Conservation (phyloP, 1,140 invertebrate genomes). For the Sycophaga agraensis region DNA sequence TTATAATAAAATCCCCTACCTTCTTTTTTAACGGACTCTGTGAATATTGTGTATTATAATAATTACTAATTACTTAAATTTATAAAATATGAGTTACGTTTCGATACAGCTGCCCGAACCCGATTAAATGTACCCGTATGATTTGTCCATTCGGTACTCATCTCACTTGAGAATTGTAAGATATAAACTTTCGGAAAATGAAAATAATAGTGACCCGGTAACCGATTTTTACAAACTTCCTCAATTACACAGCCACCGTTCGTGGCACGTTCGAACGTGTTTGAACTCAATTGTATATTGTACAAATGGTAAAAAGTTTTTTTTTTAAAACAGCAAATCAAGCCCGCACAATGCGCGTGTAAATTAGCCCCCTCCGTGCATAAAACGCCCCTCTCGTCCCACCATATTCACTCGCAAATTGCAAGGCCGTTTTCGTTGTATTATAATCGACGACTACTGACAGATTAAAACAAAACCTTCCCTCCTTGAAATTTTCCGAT, state of each 20-base stretch:
- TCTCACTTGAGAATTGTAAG: constrained; percentile 36
- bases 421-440: constrained; percentile 32
- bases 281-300: constrained; percentile 54
- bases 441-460: constrained; percentile 26
- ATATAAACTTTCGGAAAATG: constrained; percentile 37
- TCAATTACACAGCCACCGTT: constrained; percentile 38
- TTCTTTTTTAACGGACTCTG: constrained; percentile 54
- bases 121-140: constrained; percentile 19
- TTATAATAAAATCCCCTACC: constrained; percentile 34
- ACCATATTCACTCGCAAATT: constrained; percentile 31
- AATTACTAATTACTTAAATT: constrained; percentile 59
- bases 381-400: constrained; percentile 29
- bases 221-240: constrained; percentile 29
- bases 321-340: constrained; percentile 39
- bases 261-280: constrained; percentile 48
- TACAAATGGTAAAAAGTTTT: constrained; percentile 51
- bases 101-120: constrained; percentile 43
- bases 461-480: background rate
- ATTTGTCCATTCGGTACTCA: constrained; percentile 23
- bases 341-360: constrained; percentile 42
- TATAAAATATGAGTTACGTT: constrained; percentile 51
- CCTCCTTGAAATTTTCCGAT: constrained; percentile 13
- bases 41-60: constrained; percentile 60
- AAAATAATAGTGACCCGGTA: constrained; percentile 25
- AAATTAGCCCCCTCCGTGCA: constrained; percentile 33